Base-by-base conservation (phyloP, 2,888 invertebrate genomes). In the Andrena camellia region DNA sequence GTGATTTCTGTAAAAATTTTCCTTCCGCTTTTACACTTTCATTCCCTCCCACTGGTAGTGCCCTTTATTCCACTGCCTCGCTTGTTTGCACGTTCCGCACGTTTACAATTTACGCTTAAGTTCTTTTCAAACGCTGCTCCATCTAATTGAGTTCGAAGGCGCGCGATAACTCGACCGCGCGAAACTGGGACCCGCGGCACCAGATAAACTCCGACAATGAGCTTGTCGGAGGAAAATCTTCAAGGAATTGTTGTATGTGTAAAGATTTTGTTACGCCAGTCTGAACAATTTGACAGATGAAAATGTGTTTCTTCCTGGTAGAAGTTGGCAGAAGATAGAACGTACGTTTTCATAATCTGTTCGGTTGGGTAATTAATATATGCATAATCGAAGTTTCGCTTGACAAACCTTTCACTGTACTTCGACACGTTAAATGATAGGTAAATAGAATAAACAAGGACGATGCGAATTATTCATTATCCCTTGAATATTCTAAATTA, bases 1-100 rank as follows among this genome's bases (percentile, higher is more conserved):
- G 66, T 52, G 59, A 54, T 59, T 33, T 54, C 63, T 35, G 52
- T 26, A 48, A 79, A 79, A 83, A 79, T 79, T 52, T 73, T 72
- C 10, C 29, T 54, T 26, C 31, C 20, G 4, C 48, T 57, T 52
- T 59, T 63, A 70, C 73, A 29, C 60, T 59, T n/a, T 29, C 59
- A 17, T 54, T 42, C n/a, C 8, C 20, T 64, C 48, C 2, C 60
- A 6, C 29, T 33, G n/a, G n/a, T 63, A 57, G 29, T 54, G 42
- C 33, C 42, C 3, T 63, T 52, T 42, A 5, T 29, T 59, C 67
- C 26, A 13, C 52, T 4, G 2, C 13, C 23, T 17, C 5, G 33
- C 59, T 57, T 20, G 42, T 42, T 69, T 48, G 63, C 54, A 48
- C 63, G 48, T 35, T 33, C 7, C 59, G 13, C 23, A 23, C 23